phyloP scores from a whole-genome alignment of 2,888 invertebrate species.

The Zelleria hepariella region DNA sequence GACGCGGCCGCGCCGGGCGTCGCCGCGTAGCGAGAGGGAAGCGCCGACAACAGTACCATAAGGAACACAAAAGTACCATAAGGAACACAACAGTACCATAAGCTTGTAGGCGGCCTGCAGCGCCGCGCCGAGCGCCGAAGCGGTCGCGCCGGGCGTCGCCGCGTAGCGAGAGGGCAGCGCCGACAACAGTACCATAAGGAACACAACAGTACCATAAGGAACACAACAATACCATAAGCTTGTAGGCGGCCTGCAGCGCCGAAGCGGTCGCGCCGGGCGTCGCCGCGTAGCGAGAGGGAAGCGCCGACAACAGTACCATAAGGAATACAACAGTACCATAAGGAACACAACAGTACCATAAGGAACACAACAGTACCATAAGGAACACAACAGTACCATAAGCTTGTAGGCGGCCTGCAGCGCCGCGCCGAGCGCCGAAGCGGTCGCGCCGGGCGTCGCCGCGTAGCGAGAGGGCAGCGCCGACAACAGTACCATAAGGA shows the following conservation, averaged over 20 bases:
- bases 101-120: conserved; percentile 93
- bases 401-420: conserved; percentile 3
- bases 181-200: too few relatives aligned
- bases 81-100: conserved; percentile 42
- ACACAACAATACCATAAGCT: too few relatives aligned
- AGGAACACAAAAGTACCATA: background rate
- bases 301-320: too few relatives aligned
- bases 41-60: conserved; percentile 77
- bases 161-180: conserved; percentile 84
- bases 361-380: too few relatives aligned
- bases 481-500: too few relatives aligned
- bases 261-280: background rate
- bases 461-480: too few relatives aligned
- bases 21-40: conserved; percentile 82
- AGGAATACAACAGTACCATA: too few relatives aligned
- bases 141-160: conserved; percentile 78
- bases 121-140: conserved; percentile 92
- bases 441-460: background rate
- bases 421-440: conserved; percentile 86
- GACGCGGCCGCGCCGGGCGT: conserved; percentile 81
- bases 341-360: too few relatives aligned
- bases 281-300: too few relatives aligned
- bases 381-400: too few relatives aligned
- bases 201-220: too few relatives aligned
- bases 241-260: conserved; percentile 3